Conservation (phyloP, 53 echinoderm and acorn worm genomes). For the Glandiceps talaboti region DNA sequence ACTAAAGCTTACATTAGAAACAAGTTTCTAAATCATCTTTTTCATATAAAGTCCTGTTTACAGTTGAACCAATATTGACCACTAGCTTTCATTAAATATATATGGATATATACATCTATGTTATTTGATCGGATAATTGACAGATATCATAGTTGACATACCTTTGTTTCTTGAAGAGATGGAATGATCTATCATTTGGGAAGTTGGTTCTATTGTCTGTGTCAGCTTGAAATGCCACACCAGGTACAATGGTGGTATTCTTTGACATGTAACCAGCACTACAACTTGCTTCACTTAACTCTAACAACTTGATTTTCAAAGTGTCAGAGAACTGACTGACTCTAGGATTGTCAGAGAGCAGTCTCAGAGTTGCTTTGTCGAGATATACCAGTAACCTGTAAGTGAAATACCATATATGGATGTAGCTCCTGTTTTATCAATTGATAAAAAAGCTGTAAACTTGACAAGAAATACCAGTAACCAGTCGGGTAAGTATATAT, state of each 20-base stretch:
- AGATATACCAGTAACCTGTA: slow-evolving; percentile 50
- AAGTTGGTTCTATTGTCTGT: slow-evolving; percentile 93
- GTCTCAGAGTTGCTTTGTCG: slow-evolving; percentile 63
- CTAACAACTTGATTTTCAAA: neutral
- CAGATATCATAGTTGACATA: slow-evolving; percentile 4
- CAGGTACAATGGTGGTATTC: slow-evolving; percentile 15
- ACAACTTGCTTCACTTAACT: neutral
- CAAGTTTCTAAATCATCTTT: too few species aligned
- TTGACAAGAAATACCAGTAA: too few species aligned
- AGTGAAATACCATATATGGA: too few species aligned
- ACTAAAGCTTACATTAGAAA: too few species aligned
- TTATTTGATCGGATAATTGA: neutral
- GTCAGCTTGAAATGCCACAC: slow-evolving; percentile 82
- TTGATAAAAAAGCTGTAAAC: too few species aligned
- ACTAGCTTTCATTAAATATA: too few species aligned
- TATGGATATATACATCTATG: neutral
- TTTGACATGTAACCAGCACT: neutral
- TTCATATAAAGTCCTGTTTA: too few species aligned
- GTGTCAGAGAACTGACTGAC: slow-evolving; percentile 31
- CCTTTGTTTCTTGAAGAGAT: slow-evolving; percentile 96
- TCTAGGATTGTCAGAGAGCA: slow-evolving; percentile 41
- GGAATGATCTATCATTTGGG: slow-evolving; percentile 68
- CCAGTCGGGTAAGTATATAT: too few species aligned
- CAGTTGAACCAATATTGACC: too few species aligned
- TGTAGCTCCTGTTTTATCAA: too few species aligned